Conservation (phyloP, 1,140 invertebrate species). For the Trigoniulus corallinus region DNA sequence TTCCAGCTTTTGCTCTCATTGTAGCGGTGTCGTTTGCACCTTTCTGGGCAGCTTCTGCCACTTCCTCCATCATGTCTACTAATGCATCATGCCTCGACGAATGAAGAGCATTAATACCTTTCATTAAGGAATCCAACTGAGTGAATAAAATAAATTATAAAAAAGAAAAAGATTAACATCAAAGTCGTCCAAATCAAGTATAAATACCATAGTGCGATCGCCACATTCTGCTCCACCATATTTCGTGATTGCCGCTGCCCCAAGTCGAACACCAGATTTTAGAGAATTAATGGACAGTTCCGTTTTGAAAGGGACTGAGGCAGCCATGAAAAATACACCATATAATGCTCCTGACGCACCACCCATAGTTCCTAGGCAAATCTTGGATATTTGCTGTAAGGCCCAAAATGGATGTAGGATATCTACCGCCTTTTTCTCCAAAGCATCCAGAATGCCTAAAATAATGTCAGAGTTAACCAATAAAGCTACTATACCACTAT, state of each 20-base stretch:
- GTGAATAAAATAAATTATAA: neutral
- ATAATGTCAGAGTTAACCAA: no score
- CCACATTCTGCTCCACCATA: slow-evolving; percentile 55
- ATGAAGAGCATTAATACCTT: neutral
- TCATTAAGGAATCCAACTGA: no score
- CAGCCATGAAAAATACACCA: slow-evolving; percentile 48
- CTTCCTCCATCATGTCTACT: neutral
- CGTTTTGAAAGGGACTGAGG: slow-evolving; percentile 27
- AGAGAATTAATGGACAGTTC: slow-evolving; percentile 23
- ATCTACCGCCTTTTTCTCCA: neutral
- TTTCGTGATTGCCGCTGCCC: slow-evolving; percentile 40
- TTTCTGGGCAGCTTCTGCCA: slow-evolving; percentile 3
- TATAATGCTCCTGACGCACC: slow-evolving; percentile 54
- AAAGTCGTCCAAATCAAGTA: neutral
- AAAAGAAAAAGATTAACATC: neutral
- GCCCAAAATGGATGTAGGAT: neutral
- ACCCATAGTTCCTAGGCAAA: slow-evolving; percentile 46
- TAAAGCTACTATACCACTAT: no score
- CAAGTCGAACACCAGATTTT: slow-evolving; percentile 31
- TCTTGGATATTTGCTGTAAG: slow-evolving; percentile 13
- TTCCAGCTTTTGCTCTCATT: slow-evolving; percentile 27
- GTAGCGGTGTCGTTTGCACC: slow-evolving; percentile 20
- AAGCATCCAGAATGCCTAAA: neutral
- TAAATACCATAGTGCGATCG: slow-evolving; percentile 50
- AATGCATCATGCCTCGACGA: neutral